A percentile compares a stretch with the other conserved stretches of the same genome.
These are phyloP conservation scores for Hylaea fasciaria DNA, from an alignment of 2,888 invertebrate species.

Conservation along the genomic window DNA sequence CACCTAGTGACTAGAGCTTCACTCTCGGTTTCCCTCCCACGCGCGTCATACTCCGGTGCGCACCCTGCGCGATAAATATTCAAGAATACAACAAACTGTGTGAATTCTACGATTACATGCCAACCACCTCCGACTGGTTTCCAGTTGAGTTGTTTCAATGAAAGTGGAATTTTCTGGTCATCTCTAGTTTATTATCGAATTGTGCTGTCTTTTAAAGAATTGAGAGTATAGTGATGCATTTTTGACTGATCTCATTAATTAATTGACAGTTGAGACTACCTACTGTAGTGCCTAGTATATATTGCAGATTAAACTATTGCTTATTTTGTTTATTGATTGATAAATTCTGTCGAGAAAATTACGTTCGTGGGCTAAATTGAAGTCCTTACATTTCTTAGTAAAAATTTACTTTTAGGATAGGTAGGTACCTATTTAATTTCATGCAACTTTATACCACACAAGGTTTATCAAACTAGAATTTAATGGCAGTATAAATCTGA, in stretches of 20 bases:
- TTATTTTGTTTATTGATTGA: too few species aligned
- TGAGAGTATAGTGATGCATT: too few species aligned
- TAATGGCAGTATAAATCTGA: conserved; percentile 22
- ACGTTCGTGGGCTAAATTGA: too few species aligned
- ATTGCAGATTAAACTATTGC: too few species aligned
- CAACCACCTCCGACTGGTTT: conserved; percentile 31
- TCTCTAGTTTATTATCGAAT: conserved; percentile 9
- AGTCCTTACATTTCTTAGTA: not conserved
- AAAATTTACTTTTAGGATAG: not conserved
- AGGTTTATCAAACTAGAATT: conserved; percentile 10
- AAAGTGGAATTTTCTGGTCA: conserved; percentile 35
- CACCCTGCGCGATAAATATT: conserved; percentile 55
- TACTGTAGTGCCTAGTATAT: too few species aligned
- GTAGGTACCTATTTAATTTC: not conserved
- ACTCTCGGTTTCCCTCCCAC: conserved; percentile 76
- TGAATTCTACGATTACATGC: conserved; percentile 34
- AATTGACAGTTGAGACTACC: too few species aligned
- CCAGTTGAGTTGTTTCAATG: conserved; percentile 35
- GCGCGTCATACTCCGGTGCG: conserved; percentile 68
- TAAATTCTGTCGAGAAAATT: too few species aligned
- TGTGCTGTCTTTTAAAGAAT: too few species aligned
- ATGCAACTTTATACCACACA: not conserved
- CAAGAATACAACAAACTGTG: conserved; percentile 36
- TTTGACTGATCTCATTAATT: too few species aligned
- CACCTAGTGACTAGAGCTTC: conserved; percentile 39